These are phyloP conservation scores for Lycophotia porphyrea DNA, from an alignment of 2,888 invertebrate genomes.

Conservation along the genomic window DNA sequence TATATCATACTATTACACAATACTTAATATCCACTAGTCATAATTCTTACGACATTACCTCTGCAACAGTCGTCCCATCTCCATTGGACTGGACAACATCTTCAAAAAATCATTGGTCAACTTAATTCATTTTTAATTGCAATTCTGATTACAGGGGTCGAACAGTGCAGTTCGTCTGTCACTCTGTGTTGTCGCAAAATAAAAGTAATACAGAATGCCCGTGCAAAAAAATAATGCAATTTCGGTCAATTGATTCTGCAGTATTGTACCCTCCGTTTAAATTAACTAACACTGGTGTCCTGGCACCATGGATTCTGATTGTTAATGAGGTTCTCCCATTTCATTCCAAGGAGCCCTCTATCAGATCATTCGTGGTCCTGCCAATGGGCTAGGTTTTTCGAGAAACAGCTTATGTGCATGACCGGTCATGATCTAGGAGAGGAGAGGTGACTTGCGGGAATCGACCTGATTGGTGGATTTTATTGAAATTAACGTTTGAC, in stretches of 20 bases:
- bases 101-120: neutral
- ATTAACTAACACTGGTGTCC: neutral
- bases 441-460: neutral
- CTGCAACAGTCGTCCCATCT: neutral
- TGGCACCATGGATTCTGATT: neutral
- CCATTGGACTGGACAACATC: neutral
- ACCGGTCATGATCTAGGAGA: neutral
- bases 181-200: neutral
- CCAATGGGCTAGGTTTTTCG: neutral
- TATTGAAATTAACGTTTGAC: too few relatives aligned
- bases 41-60: neutral
- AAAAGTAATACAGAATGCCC: conserved; percentile 19
- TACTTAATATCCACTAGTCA: neutral
- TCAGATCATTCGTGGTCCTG: neutral
- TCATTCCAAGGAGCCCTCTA: neutral
- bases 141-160: conserved; percentile 32
- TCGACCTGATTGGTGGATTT: too few relatives aligned
- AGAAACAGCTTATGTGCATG: neutral
- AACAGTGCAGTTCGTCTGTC: conserved; percentile 8
- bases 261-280: neutral
- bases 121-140: conserved; percentile 28
- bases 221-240: neutral
- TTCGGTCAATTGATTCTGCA: neutral
- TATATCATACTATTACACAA: neutral
- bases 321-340: neutral